Evolutionary conservation across 2,113 vertebrate species (phyloP).

Genomic region (Phrynocephalus versicolor): DNA sequence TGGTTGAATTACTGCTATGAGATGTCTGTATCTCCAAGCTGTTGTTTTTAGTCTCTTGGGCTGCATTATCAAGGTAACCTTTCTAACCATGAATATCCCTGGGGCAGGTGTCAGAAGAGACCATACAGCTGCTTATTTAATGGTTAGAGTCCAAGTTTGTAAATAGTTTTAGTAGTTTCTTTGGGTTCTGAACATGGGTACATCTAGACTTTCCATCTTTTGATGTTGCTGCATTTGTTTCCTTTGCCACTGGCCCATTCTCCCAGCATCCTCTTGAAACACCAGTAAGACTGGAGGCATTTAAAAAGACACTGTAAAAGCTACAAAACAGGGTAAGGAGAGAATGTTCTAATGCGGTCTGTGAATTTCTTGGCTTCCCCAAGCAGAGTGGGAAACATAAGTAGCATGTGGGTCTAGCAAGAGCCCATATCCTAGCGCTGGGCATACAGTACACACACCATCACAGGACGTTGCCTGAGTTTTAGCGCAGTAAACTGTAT

Average conservation of each 20-base stretch:
- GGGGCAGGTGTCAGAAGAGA: neutral
- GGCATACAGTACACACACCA: neutral
- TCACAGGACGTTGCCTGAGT: neutral
- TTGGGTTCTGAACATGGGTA: neutral
- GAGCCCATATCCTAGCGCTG: neutral
- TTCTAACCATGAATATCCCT: neutral
- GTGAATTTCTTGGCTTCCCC: neutral
- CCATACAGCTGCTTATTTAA: neutral
- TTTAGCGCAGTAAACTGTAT: neutral
- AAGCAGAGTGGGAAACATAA: neutral
- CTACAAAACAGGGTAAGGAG: neutral
- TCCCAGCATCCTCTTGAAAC: neutral
- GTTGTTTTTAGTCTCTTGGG: neutral
- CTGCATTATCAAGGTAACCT: neutral
- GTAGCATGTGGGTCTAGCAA: neutral
- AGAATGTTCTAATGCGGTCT: neutral
- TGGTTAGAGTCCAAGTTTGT: neutral
- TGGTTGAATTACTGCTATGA: neutral
- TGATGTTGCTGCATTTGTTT: neutral
- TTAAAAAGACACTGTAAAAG: neutral
- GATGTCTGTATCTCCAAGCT: neutral
- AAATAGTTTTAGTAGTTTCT: neutral
- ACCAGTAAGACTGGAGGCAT: neutral
- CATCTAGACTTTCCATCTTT: neutral
- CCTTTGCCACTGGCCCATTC: too few relatives aligned